Percentiles rank a stretch among this genome's conserved stretches.
phyloP scores from a whole-genome alignment of 2,888 invertebrate genomes.

The Lasioglossum pauxillum region DNA sequence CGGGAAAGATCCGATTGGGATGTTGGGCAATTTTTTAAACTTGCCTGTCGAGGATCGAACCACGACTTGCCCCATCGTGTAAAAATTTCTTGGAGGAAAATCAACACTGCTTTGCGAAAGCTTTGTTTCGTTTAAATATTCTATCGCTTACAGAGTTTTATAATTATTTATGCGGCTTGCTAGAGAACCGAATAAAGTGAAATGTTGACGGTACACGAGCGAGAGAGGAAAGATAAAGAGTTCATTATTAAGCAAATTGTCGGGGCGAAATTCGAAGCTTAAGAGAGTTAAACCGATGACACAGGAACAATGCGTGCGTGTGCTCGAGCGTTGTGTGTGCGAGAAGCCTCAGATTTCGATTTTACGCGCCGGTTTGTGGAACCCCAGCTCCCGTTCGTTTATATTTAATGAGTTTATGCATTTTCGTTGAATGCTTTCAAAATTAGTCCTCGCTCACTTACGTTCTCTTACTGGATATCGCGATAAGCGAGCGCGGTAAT shows the following conservation, averaged over 20 bases:
- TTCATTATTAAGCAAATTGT: constrained; percentile 4
- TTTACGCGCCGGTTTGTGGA: constrained; percentile 4
- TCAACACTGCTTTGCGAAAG: too few species aligned
- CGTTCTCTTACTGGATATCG: neutral
- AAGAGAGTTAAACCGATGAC: constrained; percentile 8
- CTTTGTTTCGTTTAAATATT: too few species aligned
- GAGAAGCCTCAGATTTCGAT: neutral
- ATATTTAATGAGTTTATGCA: neutral
- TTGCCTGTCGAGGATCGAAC: too few species aligned
- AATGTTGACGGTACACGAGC: neutral
- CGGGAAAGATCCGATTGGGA: too few species aligned
- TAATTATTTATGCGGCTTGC: neutral
- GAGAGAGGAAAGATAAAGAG: neutral
- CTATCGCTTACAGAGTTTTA: neutral
- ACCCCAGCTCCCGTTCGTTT: neutral
- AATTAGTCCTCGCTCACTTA: neutral
- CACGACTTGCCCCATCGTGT: too few species aligned
- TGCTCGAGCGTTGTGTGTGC: neutral
- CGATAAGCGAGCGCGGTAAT: too few species aligned
- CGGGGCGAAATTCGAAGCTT: neutral
- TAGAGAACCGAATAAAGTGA: neutral
- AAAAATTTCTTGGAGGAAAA: too few species aligned
- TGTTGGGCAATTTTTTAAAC: too few species aligned
- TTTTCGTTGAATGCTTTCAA: neutral
- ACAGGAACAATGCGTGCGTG: neutral